These are phyloP conservation scores for Drosophila ananassae DNA, from an alignment of 1,140 invertebrate species.

Conservation along the genomic window DNA sequence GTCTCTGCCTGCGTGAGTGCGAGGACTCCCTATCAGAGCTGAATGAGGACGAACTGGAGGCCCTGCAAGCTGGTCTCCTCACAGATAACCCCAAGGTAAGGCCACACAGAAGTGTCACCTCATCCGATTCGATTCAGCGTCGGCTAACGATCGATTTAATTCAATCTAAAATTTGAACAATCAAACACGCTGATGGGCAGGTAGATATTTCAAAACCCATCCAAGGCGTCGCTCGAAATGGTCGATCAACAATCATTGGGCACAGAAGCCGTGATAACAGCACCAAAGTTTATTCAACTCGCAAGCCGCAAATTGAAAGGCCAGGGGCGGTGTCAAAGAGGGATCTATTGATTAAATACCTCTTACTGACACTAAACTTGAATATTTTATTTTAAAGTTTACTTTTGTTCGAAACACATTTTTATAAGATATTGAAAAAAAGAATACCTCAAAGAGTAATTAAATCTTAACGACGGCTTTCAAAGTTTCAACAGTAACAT, in stretches of 20 bases:
- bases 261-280: conserved; percentile 49
- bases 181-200: conserved; percentile 40
- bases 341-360: not conserved
- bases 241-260: conserved; percentile 25
- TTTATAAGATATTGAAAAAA: not conserved
- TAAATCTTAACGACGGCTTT: not conserved
- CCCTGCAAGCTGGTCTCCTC: conserved; percentile 58
- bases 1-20: conserved; percentile 84
- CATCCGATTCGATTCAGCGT: conserved; percentile 24
- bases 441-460: not conserved
- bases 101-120: conserved; percentile 32
- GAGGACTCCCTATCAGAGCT: conserved; percentile 50
- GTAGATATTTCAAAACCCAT: conserved; percentile 42
- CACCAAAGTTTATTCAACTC: conserved; percentile 59
- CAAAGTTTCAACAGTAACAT: not conserved
- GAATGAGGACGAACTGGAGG: conserved; percentile 28
- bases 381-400: too few species aligned
- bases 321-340: conserved; percentile 19
- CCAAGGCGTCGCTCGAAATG: conserved; percentile 37
- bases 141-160: conserved; percentile 47
- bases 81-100: conserved; percentile 77
- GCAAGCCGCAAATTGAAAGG: conserved; percentile 2
- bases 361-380: too few species aligned
- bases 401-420: not conserved
- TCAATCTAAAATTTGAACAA: conserved; percentile 55